phyloP scores from a whole-genome alignment of 1,140 invertebrate genomes.

The Colletes latitarsis region DNA sequence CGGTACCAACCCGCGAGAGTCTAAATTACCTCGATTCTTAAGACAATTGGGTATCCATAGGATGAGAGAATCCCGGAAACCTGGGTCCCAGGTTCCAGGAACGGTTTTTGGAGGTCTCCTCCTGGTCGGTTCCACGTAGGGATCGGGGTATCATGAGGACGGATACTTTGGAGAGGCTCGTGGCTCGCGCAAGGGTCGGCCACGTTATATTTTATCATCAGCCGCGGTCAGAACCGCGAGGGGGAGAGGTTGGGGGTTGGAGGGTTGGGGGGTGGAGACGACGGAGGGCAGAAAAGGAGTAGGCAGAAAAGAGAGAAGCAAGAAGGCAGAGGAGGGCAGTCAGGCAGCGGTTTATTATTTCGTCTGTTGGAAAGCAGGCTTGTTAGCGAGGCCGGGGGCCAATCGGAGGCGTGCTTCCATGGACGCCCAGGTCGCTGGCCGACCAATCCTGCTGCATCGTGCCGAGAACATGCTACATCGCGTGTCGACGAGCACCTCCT shows the following conservation, averaged over 20 bases:
- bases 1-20: too few species aligned
- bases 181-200: slow-evolving; percentile 40
- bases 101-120: too few species aligned
- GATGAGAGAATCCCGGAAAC: too few species aligned
- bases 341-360: slow-evolving; percentile 77
- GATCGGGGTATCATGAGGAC: too few species aligned
- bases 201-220: slow-evolving; percentile 74
- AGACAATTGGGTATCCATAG: too few species aligned
- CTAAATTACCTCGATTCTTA: too few species aligned
- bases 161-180: slow-evolving; percentile 7
- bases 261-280: slow-evolving; percentile 24
- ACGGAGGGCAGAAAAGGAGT: slow-evolving; percentile 3
- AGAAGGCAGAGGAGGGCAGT: slow-evolving; percentile 34
- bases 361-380: slow-evolving; percentile 77
- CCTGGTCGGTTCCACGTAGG: too few species aligned
- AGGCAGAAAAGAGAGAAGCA: slow-evolving; percentile 24
- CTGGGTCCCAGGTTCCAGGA: too few species aligned
- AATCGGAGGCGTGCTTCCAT: slow-evolving; percentile 75
- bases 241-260: slow-evolving; percentile 20
- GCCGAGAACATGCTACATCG: slow-evolving; percentile 77
- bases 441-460: slow-evolving; percentile 71
- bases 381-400: slow-evolving; percentile 73
- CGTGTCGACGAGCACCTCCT: slow-evolving; percentile 79
- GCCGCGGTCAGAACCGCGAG: neutral
- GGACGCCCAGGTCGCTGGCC: slow-evolving; percentile 73